Base-by-base conservation (phyloP, 2,113 vertebrate genomes). In the Donacobius atricapilla region DNA sequence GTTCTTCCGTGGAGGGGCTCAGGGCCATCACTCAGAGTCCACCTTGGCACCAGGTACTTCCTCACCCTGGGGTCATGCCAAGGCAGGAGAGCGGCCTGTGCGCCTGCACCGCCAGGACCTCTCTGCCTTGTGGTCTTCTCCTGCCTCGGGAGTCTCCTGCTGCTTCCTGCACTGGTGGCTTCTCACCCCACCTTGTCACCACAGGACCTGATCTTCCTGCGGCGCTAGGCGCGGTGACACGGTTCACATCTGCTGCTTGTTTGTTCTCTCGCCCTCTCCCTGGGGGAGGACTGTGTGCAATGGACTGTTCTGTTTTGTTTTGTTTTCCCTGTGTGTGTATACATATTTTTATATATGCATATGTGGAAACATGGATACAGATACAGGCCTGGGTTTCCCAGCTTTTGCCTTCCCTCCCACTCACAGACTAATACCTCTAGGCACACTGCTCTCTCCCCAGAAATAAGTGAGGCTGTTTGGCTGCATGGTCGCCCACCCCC, bases 151-250 rank as follows among this genome's bases (percentile, higher is more conserved):
- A 7, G 13, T 45, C 40, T 80, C 31, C 89, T 83, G 37, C 13
- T 76, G 50, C 25, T 40, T 61, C 47, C 50, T 71, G 40, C 17
- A 72, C 53, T 25, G 31, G 65, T 51, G 48, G 57, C 24, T 39
- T 33, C 80, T 44, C 28, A 27, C 22, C 50, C 23, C 10, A 15
- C 16, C 9, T 42, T 19, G 13, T 56, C 70, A 63, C 10, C 6
- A 1, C 2, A 0, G 69, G 45, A 30, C 47, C 22, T 19, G 48
- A 23, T 24, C 42, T 39, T 77, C 21, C 42, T 33, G 42, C 6
- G 7, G 79, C 0, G 0, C 35, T 6, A 27, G 61, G 48, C 2
- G 2, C 2, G 5, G 79, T 24, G 63, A 60, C 31, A 20, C 20
- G n/a, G 33, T 13, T 71, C 48, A 48, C 76, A 91, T 81, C 89